A percentile compares a stretch with the other conserved stretches of the same genome.
Evolutionary conservation across 2,888 invertebrate genomes (phyloP).

Genomic region (Drosophila putrida): DNA sequence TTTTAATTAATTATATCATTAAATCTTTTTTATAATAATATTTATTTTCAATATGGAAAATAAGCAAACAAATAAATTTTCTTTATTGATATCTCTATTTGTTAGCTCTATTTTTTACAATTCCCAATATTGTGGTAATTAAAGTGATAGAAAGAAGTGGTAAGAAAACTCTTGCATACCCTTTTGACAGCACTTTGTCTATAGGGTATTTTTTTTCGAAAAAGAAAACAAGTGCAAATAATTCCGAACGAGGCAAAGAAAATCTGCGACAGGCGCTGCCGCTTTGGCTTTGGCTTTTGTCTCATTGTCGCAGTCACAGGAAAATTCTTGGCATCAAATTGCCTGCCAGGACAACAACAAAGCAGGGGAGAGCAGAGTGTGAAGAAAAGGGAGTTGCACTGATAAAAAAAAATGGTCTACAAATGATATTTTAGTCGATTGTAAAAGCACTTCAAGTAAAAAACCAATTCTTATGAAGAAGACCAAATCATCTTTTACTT

Average conservation of each 20-base stretch:
- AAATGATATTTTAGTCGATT: no score
- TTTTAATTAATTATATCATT: not conserved
- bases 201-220: constrained; percentile 22
- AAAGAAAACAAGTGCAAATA: constrained; percentile 32
- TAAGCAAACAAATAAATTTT: no score
- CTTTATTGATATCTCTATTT: no score
- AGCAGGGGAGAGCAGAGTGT: not conserved
- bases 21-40: no score
- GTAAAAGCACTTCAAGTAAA: no score
- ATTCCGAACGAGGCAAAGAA: constrained; percentile 31
- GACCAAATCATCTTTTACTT: no score
- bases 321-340: constrained; percentile 55
- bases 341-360: constrained; percentile 12
- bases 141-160: no score
- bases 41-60: no score
- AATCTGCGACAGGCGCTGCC: constrained; percentile 51
- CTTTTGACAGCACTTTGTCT: not conserved
- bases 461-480: no score
- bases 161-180: not conserved
- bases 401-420: no score
- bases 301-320: constrained; percentile 52
- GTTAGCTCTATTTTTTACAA: no score
- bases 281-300: constrained; percentile 54
- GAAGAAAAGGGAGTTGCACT: not conserved
- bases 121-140: no score